Base-by-base conservation (phyloP, 2,797 vertebrate genomes). In the Eulemur mongoz region DNA sequence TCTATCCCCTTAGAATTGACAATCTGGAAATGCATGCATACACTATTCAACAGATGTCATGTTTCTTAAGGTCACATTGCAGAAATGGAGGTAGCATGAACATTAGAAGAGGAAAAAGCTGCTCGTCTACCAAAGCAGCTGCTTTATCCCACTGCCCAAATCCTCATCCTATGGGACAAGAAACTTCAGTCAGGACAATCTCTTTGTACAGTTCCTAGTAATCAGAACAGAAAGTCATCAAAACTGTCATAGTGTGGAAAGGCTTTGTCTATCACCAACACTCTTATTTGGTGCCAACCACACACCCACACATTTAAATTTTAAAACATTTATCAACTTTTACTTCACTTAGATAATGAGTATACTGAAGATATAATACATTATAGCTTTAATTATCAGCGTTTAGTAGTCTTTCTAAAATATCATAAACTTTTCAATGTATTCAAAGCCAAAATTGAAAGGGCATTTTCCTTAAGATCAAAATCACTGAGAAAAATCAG, bases 311-410 rank as follows among this genome's bases (percentile, higher is more conserved):
- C 1, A 65, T 86, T 81, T 85, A 69, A 78, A 85, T 97, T 91
- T 95, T 80, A 52, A 87, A 65, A 75, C 17, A 91, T 91, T 84
- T 52, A 94, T 61, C 86, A 79, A 85, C 11, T 86, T 96, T 88
- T 79, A 93, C 54, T 90, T 92, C 67, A 93, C 30, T 91, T 93
- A 95, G 52, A 90, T 40, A 97, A 94, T 88, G 52, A 96, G 93
- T 52, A 88, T 50, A 95, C 30, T 88, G 79, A 97, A 93, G 86
- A 96, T 25, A 25, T 9, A 25, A 10, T 94, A 82, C 17, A 91
- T 50, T 22, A n/a, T 38, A 81, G 91, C 23, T 94, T 93, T 96
- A 85, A 94, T 91, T 70, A 85, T 72, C 43, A 94, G 48, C 89
- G 15, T 86, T 89, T 90, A 76, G 25, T 17, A 96, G 9, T 11